Evolutionary conservation across 1,140 invertebrate species (phyloP), one percentile per base, ranked within the genome.

Genomic region (Drosophila parabipectinata): DNA sequence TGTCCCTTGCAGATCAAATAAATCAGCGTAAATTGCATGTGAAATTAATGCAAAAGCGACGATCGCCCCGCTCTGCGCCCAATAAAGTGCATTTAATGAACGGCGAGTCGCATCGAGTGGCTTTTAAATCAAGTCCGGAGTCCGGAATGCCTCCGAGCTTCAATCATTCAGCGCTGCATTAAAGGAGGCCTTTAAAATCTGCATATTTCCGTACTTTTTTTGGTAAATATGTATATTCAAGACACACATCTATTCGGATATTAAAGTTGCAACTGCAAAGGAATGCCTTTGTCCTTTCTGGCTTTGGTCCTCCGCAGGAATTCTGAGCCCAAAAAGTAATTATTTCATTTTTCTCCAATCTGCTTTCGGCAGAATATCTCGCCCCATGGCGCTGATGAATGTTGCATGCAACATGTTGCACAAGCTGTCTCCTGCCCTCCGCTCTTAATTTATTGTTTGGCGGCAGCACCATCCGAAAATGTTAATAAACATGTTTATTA

Each of bases 401-500:
- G 78, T 72, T 88, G 82, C 82, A 71, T 82, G 82, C 82, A 87
- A 87, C 82, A 87, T 82, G 82, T 87, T 87, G 82, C 82, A 59
- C 37, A 53, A 32, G 59, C 32, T 44, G 68, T 52, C 66, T 79
- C 9, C 21, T 76, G 78, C 68, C 72, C 64, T 77, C 50, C 51
- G 73, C 51, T 32, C 71, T 73, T 73, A 73, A 63, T 73, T 73
- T 88, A 73, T 81, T 61, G 78, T 74, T 56, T 52, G 62, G 52
- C 63, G 45, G 63, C 48, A 59, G 55, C 41, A 44, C 67, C 52
- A 58, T 47, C 63, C 57, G 63, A 64, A 77, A 87, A 87, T 87
- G 83, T 81, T 87, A 87, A 87, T 87, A 87, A 87, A 87, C 83
- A 87, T 87, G 83, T 87, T 87, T 88, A 87, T 87, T 87, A 87